Evolutionary conservation across 2,113 vertebrate species (phyloP).

Genomic region (Xiphorhynchus elegans): DNA sequence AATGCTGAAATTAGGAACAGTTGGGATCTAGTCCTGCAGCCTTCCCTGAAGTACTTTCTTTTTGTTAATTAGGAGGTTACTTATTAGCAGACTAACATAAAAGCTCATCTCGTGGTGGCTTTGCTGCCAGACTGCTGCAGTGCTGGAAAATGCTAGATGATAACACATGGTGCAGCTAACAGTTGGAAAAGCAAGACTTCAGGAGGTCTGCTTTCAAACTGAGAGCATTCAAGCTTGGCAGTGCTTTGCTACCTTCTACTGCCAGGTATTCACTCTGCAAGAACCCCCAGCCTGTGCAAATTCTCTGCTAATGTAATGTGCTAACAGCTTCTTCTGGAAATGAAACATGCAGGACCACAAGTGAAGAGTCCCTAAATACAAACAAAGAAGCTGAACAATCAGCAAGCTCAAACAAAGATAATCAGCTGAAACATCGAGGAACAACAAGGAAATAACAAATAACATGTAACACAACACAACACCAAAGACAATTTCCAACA

Average conservation of each 20-base stretch:
- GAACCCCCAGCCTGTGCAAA: background rate
- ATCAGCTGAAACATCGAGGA: slow-evolving; percentile 33
- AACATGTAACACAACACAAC: slow-evolving; percentile 41
- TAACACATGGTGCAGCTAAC: background rate
- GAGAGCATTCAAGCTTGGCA: rapidly evolving
- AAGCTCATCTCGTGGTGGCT: background rate
- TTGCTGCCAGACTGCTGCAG: background rate
- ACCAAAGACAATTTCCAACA: slow-evolving; percentile 3
- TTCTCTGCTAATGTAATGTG: background rate
- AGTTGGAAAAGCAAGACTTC: background rate
- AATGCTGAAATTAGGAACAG: background rate
- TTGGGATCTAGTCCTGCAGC: background rate
- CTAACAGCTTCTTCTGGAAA: slow-evolving; percentile 8
- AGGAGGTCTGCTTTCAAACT: background rate
- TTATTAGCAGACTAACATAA: background rate
- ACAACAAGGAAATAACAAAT: slow-evolving; percentile 29
- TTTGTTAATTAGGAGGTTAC: background rate
- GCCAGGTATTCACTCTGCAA: background rate
- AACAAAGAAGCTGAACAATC: slow-evolving; percentile 51
- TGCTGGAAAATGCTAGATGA: background rate
- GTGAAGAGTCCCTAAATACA: slow-evolving; percentile 51
- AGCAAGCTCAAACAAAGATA: slow-evolving; percentile 40
- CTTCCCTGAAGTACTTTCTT: background rate
- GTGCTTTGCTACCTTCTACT: background rate
- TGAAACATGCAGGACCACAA: slow-evolving; percentile 23